A percentile compares a stretch with the other conserved stretches of the same genome.
Conservation (phyloP, 1,140 invertebrate genomes). For the Lysiphlebus fabarum region DNA sequence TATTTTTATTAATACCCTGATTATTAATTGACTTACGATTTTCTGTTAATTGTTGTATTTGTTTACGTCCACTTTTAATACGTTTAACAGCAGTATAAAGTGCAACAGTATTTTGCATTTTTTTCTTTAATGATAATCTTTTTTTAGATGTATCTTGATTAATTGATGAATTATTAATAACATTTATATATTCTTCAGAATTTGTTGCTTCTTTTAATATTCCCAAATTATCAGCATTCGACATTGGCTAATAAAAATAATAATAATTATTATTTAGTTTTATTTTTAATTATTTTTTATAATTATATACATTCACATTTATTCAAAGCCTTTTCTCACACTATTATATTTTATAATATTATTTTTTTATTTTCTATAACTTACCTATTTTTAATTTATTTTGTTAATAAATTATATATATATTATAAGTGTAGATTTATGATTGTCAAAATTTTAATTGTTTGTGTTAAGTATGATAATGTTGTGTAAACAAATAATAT, state of each 20-base stretch:
- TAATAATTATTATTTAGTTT: conserved; percentile 19
- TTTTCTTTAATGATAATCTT: conserved; percentile 21
- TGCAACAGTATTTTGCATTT: conserved; percentile 12
- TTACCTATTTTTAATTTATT: neutral
- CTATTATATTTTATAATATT: neutral
- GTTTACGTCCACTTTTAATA: conserved; percentile 21
- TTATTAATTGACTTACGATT: conserved; percentile 36
- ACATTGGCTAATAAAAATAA: conserved; percentile 14
- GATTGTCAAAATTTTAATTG: too few species aligned
- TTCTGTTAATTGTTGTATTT: conserved; percentile 8
- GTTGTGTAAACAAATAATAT: too few species aligned
- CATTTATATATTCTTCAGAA: conserved; percentile 22
- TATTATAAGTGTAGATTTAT: too few species aligned
- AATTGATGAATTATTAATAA: conserved; percentile 33
- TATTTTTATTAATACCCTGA: conserved; percentile 28
- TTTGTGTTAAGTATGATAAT: too few species aligned
- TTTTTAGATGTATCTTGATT: conserved; percentile 37
- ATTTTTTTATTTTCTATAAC: conserved; percentile 4
- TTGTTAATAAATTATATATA: too few species aligned
- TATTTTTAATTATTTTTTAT: neutral
- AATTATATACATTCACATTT: neutral
- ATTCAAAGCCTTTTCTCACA: conserved; percentile 8
- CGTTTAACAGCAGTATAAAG: conserved; percentile 23
- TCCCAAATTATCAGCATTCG: conserved; percentile 12
- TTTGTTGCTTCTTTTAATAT: conserved; percentile 30